These are phyloP conservation scores for Molorchus minor DNA, from an alignment of 2,888 invertebrate genomes.

Conservation along the genomic window DNA sequence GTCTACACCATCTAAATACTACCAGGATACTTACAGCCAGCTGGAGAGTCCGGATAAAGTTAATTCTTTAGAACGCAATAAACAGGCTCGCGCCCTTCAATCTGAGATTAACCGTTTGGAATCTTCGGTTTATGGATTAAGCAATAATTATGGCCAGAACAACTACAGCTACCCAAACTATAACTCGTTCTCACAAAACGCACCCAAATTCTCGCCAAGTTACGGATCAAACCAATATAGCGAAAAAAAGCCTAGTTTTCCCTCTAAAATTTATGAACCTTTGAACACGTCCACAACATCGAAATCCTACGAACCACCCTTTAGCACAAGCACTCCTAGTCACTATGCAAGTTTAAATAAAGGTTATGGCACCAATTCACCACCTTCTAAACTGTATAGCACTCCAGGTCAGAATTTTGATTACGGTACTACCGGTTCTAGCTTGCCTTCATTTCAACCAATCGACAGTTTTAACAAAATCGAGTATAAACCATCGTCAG, in stretches of 20 bases:
- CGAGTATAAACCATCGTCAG: conserved; percentile 41
- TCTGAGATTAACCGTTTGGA: conserved; percentile 57
- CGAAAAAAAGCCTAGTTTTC: neutral
- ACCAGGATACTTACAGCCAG: conserved; percentile 58
- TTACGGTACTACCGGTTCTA: conserved; percentile 4
- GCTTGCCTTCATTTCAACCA: conserved; percentile 10
- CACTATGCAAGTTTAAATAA: conserved; percentile 35
- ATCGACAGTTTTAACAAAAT: conserved; percentile 27
- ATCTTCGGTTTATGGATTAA: conserved; percentile 55
- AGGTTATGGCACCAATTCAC: conserved; percentile 36
- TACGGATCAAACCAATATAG: conserved; percentile 14
- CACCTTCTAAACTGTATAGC: conserved; percentile 41
- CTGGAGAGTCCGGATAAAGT: conserved; percentile 62
- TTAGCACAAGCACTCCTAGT: conserved; percentile 27
- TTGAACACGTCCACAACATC: conserved; percentile 12
- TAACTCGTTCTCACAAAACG: conserved; percentile 47
- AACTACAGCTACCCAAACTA: conserved; percentile 40
- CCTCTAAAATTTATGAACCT: conserved; percentile 15
- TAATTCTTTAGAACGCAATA: conserved; percentile 58
- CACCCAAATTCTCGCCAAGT: conserved; percentile 45
- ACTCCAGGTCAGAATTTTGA: conserved; percentile 16
- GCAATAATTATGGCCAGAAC: conserved; percentile 54
- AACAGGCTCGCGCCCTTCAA: conserved; percentile 49
- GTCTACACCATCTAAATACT: conserved; percentile 46
- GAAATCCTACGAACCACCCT: conserved; percentile 31